Conservation (phyloP, 2,113 vertebrate species). For the Mesembrinibis cayennensis region DNA sequence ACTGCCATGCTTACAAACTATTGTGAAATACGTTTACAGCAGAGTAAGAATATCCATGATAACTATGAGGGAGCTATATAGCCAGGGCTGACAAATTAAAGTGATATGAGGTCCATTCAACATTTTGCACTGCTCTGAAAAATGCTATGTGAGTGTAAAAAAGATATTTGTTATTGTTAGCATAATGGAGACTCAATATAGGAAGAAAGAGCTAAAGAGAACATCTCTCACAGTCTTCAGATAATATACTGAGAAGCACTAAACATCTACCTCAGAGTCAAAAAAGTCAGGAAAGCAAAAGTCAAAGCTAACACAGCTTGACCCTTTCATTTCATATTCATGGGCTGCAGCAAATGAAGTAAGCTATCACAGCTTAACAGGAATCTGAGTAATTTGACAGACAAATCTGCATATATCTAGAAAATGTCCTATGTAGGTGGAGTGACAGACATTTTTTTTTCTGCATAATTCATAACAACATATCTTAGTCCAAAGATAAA, state of each 20-base stretch:
- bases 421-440: not conserved
- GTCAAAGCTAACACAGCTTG: not conserved
- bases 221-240: not conserved
- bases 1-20: not conserved
- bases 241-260: not conserved
- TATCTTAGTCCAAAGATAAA: not conserved
- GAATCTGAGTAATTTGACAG: not conserved
- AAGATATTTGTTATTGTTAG: not conserved
- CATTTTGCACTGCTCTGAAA: not conserved
- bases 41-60: not conserved
- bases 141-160: not conserved
- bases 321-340: slow-evolving; percentile 1
- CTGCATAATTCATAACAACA: not conserved
- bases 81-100: not conserved
- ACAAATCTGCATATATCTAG: not conserved
- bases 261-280: not conserved
- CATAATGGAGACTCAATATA: not conserved
- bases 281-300: slow-evolving; percentile 1
- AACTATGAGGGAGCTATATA: not conserved
- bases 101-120: not conserved
- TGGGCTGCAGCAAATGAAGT: not conserved
- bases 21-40: not conserved
- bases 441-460: not conserved
- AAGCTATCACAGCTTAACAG: not conserved
- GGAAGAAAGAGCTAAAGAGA: not conserved